phyloP scores from a whole-genome alignment of 2,113 vertebrate species.

The Serinus canaria region DNA sequence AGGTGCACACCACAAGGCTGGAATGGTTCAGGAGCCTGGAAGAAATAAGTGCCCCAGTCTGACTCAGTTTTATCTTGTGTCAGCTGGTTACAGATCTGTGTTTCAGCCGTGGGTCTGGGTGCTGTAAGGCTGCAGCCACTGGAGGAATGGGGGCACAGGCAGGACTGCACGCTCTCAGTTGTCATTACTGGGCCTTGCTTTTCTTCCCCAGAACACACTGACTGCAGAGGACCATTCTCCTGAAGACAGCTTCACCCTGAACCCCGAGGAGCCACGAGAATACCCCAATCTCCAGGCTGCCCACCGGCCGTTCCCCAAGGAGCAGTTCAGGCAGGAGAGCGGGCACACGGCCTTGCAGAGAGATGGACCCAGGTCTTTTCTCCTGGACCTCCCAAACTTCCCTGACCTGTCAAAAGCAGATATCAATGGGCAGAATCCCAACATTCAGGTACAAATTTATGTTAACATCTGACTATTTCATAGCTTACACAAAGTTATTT shows the following conservation, averaged over 20 bases:
- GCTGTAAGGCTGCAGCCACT: neutral
- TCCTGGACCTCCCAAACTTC: constrained; percentile 94
- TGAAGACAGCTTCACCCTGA: constrained; percentile 71
- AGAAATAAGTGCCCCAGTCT: neutral
- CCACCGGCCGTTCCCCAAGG: constrained; percentile 77
- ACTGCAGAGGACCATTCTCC: constrained; percentile 72
- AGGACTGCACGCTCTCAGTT: neutral
- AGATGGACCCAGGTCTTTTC: constrained; percentile 87
- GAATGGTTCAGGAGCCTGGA: neutral
- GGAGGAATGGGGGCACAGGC: rapidly evolving
- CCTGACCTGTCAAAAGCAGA: constrained; percentile 96
- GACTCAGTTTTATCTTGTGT: neutral
- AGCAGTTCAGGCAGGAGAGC: constrained; percentile 72
- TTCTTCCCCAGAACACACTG: constrained; percentile 74
- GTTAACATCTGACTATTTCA: neutral
- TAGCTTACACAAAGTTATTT: neutral
- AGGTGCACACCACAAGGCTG: neutral
- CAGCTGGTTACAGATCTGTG: neutral
- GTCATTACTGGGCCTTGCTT: neutral
- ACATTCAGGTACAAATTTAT: constrained; percentile 87
- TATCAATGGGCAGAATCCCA: constrained; percentile 95
- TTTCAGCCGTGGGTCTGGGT: neutral
- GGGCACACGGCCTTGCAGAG: constrained; percentile 80
- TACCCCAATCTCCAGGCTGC: constrained; percentile 75
- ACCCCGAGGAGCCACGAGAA: constrained; percentile 69